phyloP scores from a whole-genome alignment of 2,797 vertebrate genomes.

The Mareca strepera region DNA sequence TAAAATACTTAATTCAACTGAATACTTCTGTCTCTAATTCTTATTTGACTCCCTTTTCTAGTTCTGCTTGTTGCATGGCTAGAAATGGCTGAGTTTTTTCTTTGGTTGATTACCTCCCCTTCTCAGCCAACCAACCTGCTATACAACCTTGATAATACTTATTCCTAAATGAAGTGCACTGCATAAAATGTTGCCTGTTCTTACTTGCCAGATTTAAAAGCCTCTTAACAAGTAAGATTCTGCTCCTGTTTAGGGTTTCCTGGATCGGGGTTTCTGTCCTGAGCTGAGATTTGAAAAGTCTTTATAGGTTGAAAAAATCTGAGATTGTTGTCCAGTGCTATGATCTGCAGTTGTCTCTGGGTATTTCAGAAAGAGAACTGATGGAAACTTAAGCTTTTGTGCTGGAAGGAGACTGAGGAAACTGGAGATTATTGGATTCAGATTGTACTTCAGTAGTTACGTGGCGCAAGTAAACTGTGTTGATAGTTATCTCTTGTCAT shows the following conservation, averaged over 20 bases:
- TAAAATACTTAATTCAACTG: neutral
- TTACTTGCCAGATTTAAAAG: neutral
- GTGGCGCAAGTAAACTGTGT: neutral
- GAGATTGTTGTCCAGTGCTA: neutral
- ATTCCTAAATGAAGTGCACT: no score
- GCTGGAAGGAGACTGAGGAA: neutral
- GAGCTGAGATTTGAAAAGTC: neutral
- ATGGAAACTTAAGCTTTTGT: neutral
- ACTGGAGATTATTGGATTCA: neutral
- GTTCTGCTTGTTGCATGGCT: neutral
- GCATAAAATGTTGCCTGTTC: neutral
- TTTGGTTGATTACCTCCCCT: neutral
- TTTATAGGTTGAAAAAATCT: neutral
- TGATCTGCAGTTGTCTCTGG: neutral
- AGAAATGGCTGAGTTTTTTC: neutral
- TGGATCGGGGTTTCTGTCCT: neutral
- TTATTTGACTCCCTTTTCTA: neutral
- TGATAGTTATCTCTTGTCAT: neutral
- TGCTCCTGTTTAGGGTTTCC: neutral
- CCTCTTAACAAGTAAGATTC: neutral
- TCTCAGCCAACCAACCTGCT: neutral
- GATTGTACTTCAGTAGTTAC: neutral
- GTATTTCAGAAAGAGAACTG: neutral
- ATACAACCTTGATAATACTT: neutral
- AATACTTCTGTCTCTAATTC: neutral